phyloP scores from a whole-genome alignment of 2,888 invertebrate species.

The Cancer borealis region DNA sequence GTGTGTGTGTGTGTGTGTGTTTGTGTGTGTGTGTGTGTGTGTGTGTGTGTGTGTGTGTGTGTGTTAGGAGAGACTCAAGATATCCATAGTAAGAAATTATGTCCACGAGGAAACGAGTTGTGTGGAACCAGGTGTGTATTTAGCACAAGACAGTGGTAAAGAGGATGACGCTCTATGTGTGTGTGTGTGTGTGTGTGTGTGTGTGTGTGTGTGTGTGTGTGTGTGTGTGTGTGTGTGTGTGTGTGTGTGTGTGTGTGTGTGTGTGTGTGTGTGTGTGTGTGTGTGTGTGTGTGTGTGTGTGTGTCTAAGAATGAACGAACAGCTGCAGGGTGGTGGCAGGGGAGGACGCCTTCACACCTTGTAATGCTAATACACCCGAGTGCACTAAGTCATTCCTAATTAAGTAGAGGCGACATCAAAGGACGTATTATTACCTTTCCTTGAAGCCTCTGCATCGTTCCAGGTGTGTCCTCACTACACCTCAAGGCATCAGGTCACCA shows the following conservation, averaged over 20 bases:
- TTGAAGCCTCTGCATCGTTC: background rate
- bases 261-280: constrained; percentile 1
- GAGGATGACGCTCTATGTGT: too few relatives aligned
- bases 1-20: background rate
- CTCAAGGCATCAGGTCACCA: background rate
- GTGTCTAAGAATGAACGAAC: background rate
- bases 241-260: too few relatives aligned
- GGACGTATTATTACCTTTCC: background rate
- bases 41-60: constrained; percentile 15
- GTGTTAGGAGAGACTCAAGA: too few relatives aligned
- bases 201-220: too few relatives aligned
- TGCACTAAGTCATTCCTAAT: background rate
- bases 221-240: too few relatives aligned
- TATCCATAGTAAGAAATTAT: too few relatives aligned
- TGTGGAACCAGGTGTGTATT: too few relatives aligned
- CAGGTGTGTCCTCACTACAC: background rate
- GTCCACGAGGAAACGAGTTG: too few relatives aligned
- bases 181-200: too few relatives aligned
- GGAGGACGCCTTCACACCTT: background rate
- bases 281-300: background rate
- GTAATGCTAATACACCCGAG: background rate
- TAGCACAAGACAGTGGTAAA: too few relatives aligned
- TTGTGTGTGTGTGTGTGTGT: too few relatives aligned
- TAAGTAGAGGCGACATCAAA: background rate
- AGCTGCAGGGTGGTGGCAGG: background rate